A percentile compares a stretch with the other conserved stretches of the same genome.
These are phyloP conservation scores for Phyllostomus hastatus DNA, from an alignment of 2,113 vertebrate species.

Conservation along the genomic window DNA sequence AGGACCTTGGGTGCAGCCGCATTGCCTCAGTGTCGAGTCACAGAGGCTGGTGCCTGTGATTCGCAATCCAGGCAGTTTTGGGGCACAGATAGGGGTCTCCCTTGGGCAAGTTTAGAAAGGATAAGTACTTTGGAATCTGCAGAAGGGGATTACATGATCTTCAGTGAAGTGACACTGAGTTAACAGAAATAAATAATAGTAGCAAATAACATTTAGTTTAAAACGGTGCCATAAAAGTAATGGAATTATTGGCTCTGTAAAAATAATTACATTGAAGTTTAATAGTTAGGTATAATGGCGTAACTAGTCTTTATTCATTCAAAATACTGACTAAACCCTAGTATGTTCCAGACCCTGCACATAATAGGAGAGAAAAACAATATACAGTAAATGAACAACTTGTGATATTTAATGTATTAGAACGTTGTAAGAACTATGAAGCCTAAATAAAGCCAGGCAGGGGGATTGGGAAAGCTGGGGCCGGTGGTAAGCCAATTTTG, in stretches of 20 bases:
- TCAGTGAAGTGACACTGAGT: neutral
- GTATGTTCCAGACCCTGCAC: neutral
- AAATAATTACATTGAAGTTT: neutral
- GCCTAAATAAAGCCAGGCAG: neutral
- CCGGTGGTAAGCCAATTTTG: neutral
- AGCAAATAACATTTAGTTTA: neutral
- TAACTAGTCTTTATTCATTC: neutral
- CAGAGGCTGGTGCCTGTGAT: neutral
- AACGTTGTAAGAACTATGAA: neutral
- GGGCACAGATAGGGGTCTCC: neutral
- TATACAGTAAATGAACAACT: neutral
- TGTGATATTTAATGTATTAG: neutral
- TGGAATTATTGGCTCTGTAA: neutral
- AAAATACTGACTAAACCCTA: constrained; percentile 6
- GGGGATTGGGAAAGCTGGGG: neutral
- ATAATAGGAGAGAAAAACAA: neutral
- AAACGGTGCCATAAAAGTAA: neutral
- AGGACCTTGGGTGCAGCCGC: neutral
- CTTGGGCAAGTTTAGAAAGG: neutral
- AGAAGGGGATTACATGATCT: neutral
- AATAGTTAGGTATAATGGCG: neutral
- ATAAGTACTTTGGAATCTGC: neutral
- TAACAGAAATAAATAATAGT: neutral
- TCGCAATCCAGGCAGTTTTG: neutral
- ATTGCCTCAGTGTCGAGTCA: neutral